A percentile compares a stretch with the other conserved stretches of the same genome.
phyloP scores from a whole-genome alignment of 2,797 vertebrate species.

The Rhyacichthys aspro region DNA sequence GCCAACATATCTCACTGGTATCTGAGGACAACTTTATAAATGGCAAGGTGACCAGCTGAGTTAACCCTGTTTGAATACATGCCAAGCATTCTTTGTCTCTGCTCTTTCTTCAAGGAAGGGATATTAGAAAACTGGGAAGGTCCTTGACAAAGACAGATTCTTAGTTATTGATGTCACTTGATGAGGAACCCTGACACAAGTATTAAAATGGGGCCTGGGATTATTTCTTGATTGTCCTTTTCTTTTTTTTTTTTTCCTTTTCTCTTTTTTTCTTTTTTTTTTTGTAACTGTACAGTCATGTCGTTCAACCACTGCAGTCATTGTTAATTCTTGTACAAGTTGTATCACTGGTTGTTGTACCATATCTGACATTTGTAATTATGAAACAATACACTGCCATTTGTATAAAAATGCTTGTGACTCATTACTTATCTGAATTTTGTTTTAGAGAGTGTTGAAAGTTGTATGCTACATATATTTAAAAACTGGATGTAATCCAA shows the following conservation, averaged over 20 bases:
- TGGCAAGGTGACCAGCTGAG: conserved; percentile 66
- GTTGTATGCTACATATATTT: too few relatives aligned
- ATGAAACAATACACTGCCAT: conserved; percentile 89
- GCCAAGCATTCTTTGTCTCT: conserved; percentile 49
- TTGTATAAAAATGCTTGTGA: conserved; percentile 74
- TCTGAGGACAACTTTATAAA: conserved; percentile 74
- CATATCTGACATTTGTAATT: conserved; percentile 87
- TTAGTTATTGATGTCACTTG: conserved; percentile 36
- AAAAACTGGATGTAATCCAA: too few relatives aligned
- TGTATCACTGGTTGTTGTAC: conserved; percentile 86
- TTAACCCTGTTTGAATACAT: conserved; percentile 66
- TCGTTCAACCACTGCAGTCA: conserved; percentile 86
- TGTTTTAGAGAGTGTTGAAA: neutral
- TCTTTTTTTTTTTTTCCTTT: conserved; percentile 64
- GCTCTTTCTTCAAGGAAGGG: conserved; percentile 28
- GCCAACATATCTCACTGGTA: conserved; percentile 78
- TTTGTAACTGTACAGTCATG: conserved; percentile 83
- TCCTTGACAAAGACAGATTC: conserved; percentile 30
- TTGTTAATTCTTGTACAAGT: conserved; percentile 86
- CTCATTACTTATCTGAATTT: conserved; percentile 37
- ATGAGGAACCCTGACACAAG: conserved; percentile 36
- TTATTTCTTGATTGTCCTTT: conserved; percentile 64
- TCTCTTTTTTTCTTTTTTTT: conserved; percentile 60
- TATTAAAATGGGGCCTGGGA: conserved; percentile 67
- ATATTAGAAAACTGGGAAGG: conserved; percentile 16